Base-by-base conservation (phyloP, 2,888 invertebrate species). In the Corbicula japonica region DNA sequence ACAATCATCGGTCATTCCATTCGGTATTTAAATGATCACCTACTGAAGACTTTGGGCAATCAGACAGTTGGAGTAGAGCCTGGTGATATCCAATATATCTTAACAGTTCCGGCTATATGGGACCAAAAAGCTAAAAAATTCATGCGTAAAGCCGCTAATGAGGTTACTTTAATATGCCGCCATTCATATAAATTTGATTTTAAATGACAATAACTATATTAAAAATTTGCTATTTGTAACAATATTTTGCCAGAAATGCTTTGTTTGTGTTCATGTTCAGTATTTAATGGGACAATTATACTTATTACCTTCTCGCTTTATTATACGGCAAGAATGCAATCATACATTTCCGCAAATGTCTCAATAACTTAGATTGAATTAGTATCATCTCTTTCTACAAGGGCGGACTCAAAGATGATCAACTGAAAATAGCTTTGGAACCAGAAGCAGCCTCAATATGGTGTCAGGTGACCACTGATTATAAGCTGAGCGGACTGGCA, bases 371-470 rank as follows among this genome's bases (percentile, higher is more conserved):
- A n/a, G n/a, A n/a, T n/a, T n/a, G n/a, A n/a, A n/a, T n/a, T n/a
- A n/a, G n/a, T n/a, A 48, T 48, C n/a, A 60, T 23, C 10, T 23
- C 28, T 50, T 50, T 23, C 30, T 38, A 38, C 2, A 28, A 70
- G 70, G 70, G 60, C 8, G 70, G 60, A 0, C 46, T 70, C 34
- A 15, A 30, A 2, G 46, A 52, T 28, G 48, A 30, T 2, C 60
- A 60, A 38, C 35, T 70, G 21, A 46, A 30, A 50, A 21, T 70
- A 4, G 70, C 60, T 15, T 48, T 70, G 3, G 70, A 70, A 50
- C 70, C 70, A 35, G 70, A 70, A 26, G 46, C 35, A 15, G 70
- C 60, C 1, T 70, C 70, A 10, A 34, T 70, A 4, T 70, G 46
- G 21, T 44, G 34, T 6, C 72, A 72, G 18, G 32, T 52, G 6